A percentile compares a stretch with the other conserved stretches of the same genome.
Conservation (phyloP, 1,140 invertebrate genomes). For the Branchinecta lindahli region DNA sequence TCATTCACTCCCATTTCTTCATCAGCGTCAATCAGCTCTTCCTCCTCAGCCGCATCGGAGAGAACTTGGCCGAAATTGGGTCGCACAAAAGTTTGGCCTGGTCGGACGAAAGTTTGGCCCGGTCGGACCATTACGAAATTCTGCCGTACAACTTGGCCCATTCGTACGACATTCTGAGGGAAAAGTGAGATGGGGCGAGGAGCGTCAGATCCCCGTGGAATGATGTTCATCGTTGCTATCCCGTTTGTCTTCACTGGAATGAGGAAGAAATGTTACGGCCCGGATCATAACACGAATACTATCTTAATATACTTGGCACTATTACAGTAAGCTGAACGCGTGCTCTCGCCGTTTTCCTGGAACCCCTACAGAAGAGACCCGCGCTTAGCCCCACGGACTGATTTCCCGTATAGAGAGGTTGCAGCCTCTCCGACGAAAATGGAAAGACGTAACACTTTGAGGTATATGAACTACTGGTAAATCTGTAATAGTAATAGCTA, state of each 20-base stretch:
- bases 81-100: background rate
- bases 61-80: background rate
- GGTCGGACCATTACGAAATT: background rate
- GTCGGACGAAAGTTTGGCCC: background rate
- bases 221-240: background rate
- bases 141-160: background rate
- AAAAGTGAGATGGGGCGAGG: background rate
- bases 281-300: too few relatives aligned
- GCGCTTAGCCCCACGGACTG: background rate
- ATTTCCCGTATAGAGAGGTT: background rate
- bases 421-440: background rate
- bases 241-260: background rate
- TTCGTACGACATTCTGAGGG: background rate
- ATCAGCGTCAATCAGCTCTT: slow-evolving; percentile 61
- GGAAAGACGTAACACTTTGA: too few relatives aligned
- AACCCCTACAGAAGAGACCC: background rate
- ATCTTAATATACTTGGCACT: too few relatives aligned
- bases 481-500: too few relatives aligned
- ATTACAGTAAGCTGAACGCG: background rate
- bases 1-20: slow-evolving; percentile 94
- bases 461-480: too few relatives aligned
- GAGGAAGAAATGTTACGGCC: background rate
- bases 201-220: background rate
- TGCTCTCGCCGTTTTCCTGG: background rate
- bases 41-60: background rate